Evolutionary conservation across 2,113 vertebrate genomes (phyloP).

Genomic region (Circaetus cinerascens): DNA sequence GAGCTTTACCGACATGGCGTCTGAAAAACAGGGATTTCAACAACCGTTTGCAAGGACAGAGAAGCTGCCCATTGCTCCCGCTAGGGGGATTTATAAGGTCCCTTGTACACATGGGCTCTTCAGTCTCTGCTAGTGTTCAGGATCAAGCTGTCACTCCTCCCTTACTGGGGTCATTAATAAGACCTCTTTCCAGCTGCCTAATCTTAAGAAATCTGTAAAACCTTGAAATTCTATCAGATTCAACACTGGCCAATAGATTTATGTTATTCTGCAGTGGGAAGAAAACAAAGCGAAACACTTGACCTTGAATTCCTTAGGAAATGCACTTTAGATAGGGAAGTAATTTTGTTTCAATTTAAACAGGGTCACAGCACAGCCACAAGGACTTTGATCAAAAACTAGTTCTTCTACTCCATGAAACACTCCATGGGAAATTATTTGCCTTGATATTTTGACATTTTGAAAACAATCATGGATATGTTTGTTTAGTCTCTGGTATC

Average conservation of each 20-base stretch:
- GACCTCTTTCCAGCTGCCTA: neutral
- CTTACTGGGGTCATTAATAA: neutral
- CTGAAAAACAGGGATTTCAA: neutral
- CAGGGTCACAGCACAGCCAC: neutral
- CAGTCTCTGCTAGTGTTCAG: neutral
- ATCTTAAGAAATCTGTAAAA: neutral
- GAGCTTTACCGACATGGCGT: accelerated
- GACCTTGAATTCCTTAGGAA: neutral
- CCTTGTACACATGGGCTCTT: neutral
- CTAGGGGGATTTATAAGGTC: neutral
- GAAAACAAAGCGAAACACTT: neutral
- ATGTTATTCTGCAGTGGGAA: neutral
- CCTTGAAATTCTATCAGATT: neutral
- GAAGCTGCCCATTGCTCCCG: neutral
- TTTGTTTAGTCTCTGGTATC: neutral
- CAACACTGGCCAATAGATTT: neutral
- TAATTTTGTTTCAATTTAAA: neutral
- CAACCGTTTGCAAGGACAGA: neutral
- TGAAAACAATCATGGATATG: neutral
- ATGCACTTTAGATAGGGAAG: neutral
- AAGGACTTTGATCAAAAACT: neutral
- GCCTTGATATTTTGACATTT: neutral
- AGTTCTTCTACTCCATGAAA: neutral
- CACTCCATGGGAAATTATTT: neutral
- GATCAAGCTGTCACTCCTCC: neutral